These are phyloP conservation scores for Enteromius trimaculatus DNA, from an alignment of 2,797 vertebrate species.

Conservation along the genomic window DNA sequence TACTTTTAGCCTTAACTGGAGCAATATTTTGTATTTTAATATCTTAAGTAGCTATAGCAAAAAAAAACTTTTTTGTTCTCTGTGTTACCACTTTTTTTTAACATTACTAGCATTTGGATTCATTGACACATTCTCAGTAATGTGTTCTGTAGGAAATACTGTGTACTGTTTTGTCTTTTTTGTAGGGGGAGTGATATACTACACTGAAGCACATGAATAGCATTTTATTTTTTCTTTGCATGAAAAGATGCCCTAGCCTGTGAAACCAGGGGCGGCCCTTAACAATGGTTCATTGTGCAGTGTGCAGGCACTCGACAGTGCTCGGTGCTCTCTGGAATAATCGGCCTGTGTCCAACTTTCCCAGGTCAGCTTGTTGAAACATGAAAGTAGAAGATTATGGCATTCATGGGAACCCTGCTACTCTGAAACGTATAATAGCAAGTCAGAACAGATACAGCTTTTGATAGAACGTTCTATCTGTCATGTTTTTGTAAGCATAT, in stretches of 20 bases:
- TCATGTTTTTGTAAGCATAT: conserved; percentile 6
- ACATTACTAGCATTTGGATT: conserved; percentile 1
- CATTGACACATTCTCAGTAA: neutral
- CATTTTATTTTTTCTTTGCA: conserved; percentile 71
- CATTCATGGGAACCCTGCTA: conserved; percentile 43
- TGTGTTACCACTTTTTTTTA: neutral
- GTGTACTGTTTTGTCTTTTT: conserved; percentile 22
- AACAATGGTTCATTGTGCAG: conserved; percentile 79
- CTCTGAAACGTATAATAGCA: conserved; percentile 49
- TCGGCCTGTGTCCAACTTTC: conserved; percentile 55
- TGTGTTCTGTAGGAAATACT: conserved; percentile 2
- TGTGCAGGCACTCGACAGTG: conserved; percentile 63
- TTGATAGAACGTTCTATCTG: conserved; percentile 20
- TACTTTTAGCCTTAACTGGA: conserved; percentile 1
- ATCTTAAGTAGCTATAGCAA: neutral
- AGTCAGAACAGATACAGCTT: conserved; percentile 32
- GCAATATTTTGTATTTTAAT: neutral
- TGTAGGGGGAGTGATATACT: conserved; percentile 61
- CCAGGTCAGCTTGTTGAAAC: conserved; percentile 55
- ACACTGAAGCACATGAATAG: conserved; percentile 76
- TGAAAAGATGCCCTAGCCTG: conserved; percentile 70
- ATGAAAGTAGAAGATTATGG: conserved; percentile 49
- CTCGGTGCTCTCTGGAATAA: conserved; percentile 56
- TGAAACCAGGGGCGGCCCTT: conserved; percentile 63
- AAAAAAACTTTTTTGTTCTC: neutral